Evolutionary conservation across 2,888 invertebrate species (phyloP).

Genomic region (Drosophila kuntzei): DNA sequence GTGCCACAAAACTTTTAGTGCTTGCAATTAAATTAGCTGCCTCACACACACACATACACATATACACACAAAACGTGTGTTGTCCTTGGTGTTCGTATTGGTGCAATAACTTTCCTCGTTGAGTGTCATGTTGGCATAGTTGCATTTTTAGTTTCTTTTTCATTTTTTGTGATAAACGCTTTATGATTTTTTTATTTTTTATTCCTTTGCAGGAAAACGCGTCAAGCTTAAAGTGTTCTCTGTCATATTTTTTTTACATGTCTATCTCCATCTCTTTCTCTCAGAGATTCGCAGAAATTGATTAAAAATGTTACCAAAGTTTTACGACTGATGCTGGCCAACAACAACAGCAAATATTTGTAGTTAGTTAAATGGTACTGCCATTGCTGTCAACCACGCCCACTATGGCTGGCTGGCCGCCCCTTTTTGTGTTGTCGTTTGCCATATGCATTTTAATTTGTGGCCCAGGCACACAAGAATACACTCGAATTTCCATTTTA

Average conservation of each 20-base stretch:
- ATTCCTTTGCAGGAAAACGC: slow-evolving; percentile 13
- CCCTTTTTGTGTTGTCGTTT: slow-evolving; percentile 58
- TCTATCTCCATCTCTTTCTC: slow-evolving; percentile 1
- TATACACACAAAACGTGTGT: slow-evolving; percentile 9
- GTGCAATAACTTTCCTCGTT: slow-evolving; percentile 44
- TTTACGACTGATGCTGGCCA: slow-evolving; percentile 44
- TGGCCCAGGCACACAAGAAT: slow-evolving; percentile 29
- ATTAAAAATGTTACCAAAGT: slow-evolving; percentile 70
- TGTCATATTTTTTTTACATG: slow-evolving; percentile 55
- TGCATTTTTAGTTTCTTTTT: slow-evolving; percentile 18
- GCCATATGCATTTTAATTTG: slow-evolving; percentile 65
- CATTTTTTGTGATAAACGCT: slow-evolving; percentile 32
- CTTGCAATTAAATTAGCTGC: slow-evolving; percentile 72
- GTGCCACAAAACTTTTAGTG: slow-evolving; percentile 64
- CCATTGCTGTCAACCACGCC: slow-evolving; percentile 30
- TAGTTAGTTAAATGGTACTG: slow-evolving; percentile 51
- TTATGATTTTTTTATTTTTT: slow-evolving; percentile 37
- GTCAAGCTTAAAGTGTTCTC: slow-evolving; percentile 53
- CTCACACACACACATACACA: slow-evolving; percentile 27
- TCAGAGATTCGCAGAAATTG: slow-evolving; percentile 53
- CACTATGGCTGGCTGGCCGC: slow-evolving; percentile 8
- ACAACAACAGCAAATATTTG: slow-evolving; percentile 48
- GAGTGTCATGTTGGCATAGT: slow-evolving; percentile 50
- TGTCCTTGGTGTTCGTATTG: slow-evolving; percentile 7
- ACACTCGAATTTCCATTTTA: slow-evolving; percentile 65